phyloP scores from a whole-genome alignment of 2,888 invertebrate species.

The Embidobia sp. region DNA sequence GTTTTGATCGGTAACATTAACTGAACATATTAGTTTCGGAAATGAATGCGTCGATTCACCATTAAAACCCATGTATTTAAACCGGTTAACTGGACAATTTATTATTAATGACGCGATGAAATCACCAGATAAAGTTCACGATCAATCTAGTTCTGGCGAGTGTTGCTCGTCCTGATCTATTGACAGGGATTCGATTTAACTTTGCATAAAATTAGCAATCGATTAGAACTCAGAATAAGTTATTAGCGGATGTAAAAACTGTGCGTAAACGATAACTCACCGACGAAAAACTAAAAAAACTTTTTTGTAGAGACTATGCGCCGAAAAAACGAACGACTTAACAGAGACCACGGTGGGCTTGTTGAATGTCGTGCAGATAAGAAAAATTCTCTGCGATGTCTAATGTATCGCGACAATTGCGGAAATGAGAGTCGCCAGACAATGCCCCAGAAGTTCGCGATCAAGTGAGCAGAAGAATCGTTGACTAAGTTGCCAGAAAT shows the following conservation, averaged over 20 bases:
- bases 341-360: constrained; percentile 9
- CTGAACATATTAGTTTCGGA: constrained; percentile 24
- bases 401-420: constrained; percentile 32
- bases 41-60: background rate
- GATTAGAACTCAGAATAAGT: constrained; percentile 32
- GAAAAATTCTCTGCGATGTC: constrained; percentile 29
- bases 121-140: constrained; percentile 22
- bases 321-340: too few species aligned
- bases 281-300: too few species aligned
- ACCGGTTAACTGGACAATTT: constrained; percentile 27
- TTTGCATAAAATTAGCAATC: constrained; percentile 53
- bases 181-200: constrained; percentile 35
- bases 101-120: constrained; percentile 42
- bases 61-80: constrained; percentile 9
- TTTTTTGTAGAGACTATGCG: too few species aligned
- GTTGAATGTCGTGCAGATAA: constrained; percentile 31
- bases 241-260: background rate
- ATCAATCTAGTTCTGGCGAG: constrained; percentile 15
- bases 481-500: constrained; percentile 31
- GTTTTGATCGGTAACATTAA: background rate
- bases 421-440: constrained; percentile 39
- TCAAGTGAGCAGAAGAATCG: constrained; percentile 1
- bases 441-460: constrained; percentile 6
- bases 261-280: constrained; percentile 19
- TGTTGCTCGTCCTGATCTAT: constrained; percentile 14